Evolutionary conservation across 2,113 vertebrate genomes (phyloP).

Genomic region (Cheilinus undulatus): DNA sequence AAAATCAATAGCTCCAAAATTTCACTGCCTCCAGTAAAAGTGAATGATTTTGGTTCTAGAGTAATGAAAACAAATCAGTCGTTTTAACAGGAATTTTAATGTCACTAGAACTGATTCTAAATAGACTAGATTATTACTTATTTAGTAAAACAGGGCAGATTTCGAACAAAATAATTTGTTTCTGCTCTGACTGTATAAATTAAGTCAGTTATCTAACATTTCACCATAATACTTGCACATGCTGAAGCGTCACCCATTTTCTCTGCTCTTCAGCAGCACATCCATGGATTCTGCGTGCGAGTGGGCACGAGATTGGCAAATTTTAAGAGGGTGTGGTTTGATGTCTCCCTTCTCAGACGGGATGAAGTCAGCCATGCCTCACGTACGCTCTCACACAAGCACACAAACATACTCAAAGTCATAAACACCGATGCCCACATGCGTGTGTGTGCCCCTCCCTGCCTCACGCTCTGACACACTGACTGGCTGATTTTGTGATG

Average conservation of each 20-base stretch:
- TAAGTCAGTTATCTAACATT: neutral
- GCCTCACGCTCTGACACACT: slow-evolving; percentile 53
- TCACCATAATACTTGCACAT: neutral
- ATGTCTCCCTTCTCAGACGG: slow-evolving; percentile 26
- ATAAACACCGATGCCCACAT: slow-evolving; percentile 38
- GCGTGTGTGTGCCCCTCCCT: slow-evolving; percentile 44
- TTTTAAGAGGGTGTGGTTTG: slow-evolving; percentile 70
- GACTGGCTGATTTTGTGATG: slow-evolving; percentile 71
- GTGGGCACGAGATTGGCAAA: slow-evolving; percentile 32
- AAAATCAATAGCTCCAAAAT: neutral
- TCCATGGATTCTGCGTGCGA: slow-evolving; percentile 24
- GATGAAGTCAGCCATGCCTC: slow-evolving; percentile 51
- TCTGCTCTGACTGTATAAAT: neutral
- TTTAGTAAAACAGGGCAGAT: neutral
- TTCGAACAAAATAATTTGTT: neutral
- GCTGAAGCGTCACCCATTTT: slow-evolving; percentile 15
- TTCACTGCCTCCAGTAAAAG: neutral
- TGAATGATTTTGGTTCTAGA: neutral
- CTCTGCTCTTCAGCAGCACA: neutral
- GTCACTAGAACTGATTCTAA: neutral
- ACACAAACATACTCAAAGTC: slow-evolving; percentile 13
- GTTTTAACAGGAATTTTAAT: neutral
- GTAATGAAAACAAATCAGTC: neutral
- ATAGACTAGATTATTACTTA: neutral
- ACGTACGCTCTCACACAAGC: slow-evolving; percentile 6